Evolutionary conservation across 2,888 invertebrate species (phyloP).

Genomic region (Trissonchulus sp.): DNA sequence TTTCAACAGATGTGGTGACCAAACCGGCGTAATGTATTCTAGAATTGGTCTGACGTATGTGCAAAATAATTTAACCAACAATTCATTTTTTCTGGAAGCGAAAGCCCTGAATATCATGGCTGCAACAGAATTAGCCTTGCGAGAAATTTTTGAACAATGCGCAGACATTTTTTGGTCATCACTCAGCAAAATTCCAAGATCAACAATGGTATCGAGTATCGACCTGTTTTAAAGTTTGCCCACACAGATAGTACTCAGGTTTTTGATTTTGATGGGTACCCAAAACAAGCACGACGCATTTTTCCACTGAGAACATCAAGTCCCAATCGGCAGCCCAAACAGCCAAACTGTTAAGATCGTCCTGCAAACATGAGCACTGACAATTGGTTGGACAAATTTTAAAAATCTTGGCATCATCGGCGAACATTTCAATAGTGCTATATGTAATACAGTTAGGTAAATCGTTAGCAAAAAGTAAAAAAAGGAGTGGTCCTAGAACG

Average conservation of each 20-base stretch:
- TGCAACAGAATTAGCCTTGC: not conserved
- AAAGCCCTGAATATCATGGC: not conserved
- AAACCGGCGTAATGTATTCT: no score
- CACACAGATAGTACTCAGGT: no score
- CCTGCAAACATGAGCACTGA: not conserved
- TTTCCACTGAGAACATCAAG: not conserved
- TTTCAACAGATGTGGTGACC: no score
- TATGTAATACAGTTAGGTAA: not conserved
- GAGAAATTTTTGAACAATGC: not conserved
- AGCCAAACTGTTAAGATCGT: not conserved
- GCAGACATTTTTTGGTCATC: no score
- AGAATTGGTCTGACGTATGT: no score
- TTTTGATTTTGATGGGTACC: not conserved
- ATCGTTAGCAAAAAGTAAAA: slow-evolving; percentile 4
- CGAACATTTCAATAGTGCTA: not conserved
- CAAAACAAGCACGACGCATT: not conserved
- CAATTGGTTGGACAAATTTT: not conserved
- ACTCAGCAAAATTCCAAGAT: no score
- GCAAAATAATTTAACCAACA: no score
- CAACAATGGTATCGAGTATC: not conserved
- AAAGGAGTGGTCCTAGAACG: no score
- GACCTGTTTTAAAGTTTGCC: not conserved
- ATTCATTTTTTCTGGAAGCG: not conserved
- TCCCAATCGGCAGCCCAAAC: not conserved
- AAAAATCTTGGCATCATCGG: slow-evolving; percentile 1